Base-by-base conservation (phyloP, 2,888 invertebrate genomes). In the Rotaria magnacalcarata region DNA sequence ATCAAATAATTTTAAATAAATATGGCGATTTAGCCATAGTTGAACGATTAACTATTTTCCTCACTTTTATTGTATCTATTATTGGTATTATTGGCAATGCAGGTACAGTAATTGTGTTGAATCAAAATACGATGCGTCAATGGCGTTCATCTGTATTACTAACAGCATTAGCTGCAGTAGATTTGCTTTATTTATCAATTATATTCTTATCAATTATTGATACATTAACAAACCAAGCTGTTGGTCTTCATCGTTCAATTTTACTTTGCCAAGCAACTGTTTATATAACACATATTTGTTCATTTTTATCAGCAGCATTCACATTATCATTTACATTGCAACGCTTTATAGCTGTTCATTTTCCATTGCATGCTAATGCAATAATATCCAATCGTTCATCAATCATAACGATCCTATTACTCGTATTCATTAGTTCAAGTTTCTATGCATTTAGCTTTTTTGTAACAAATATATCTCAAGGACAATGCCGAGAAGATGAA, bases 291-390 rank as follows among this genome's bases (percentile, higher is more conserved):
- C 85, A 86, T 60, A 54, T 86, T 54, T 86, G 86, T 52, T 85
- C 85, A 54, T 86, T 86, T 85, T 52, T 86, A 52, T 86, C 86
- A 6, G 86, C 86, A 47, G 80, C 75, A 16, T 86, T 80, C 52
- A 86, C 86, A 27, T 56, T 85, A 27, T 75, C 85, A 60, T 86
- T 86, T 84, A 86, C 86, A 52, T 85, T 85, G 43, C 86, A 86
- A 75, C 86, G 86, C 24, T 86, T 85, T 60, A 80, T 86, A 16
- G 86, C 86, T 47, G 86, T 86, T 0, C 54, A 54, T 27, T 84
- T 80, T 60, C 86, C 86, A 24, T 74, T 86, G 16, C 41, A 86
- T 50, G 34, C 47, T 19, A 43, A 85, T n/a, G 74, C 85, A 34
- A 86, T 58, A 43, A 75, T 86, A 34, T 85, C 85, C 21, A 10